phyloP scores from a whole-genome alignment of 2,888 invertebrate species.

The Rapana venosa region DNA sequence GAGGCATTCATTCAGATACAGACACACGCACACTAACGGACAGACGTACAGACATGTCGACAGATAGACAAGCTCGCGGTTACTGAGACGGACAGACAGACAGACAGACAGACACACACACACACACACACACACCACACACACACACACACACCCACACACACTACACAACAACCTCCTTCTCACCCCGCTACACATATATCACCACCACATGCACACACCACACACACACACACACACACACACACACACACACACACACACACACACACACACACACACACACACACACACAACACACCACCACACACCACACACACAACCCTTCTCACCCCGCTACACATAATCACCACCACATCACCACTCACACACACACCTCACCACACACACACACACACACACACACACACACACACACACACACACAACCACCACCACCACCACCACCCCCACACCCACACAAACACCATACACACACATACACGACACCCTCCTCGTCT shows the following conservation, averaged over 20 bases:
- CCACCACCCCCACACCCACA: no score
- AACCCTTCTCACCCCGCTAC: no score
- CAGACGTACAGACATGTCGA: not conserved
- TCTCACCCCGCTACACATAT: no score
- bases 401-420: no score
- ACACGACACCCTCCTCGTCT: no score
- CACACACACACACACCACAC: not conserved
- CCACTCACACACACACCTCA: not conserved
- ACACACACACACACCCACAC: not conserved
- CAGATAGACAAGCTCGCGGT: slow-evolving; percentile 4
- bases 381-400: not conserved
- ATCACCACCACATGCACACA: not conserved
- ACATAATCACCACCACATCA: not conserved
- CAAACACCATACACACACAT: no score
- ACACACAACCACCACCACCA: no score
- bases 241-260: not conserved
- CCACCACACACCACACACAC: not conserved
- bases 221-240: not conserved
- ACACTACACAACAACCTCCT: not conserved
- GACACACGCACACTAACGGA: not conserved
- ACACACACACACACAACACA: not conserved
- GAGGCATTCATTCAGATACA: no score
- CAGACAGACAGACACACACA: not conserved
- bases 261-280: not conserved
- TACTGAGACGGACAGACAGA: not conserved